phyloP scores from a whole-genome alignment of 2,113 vertebrate species.

The Ciconia maguari region DNA sequence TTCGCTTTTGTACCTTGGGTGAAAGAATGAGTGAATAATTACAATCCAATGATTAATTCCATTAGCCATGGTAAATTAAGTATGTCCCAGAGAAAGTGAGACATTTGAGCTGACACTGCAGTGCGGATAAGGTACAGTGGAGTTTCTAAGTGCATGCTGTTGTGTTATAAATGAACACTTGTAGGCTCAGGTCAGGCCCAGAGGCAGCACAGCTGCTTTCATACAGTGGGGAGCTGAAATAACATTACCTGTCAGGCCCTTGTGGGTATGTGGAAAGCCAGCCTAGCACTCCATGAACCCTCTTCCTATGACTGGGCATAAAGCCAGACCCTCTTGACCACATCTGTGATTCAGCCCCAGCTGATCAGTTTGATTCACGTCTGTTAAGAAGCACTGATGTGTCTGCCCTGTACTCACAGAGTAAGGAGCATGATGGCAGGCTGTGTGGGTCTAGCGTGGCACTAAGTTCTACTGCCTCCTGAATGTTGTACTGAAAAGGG shows the following conservation, averaged over 20 bases:
- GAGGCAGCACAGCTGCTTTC: not conserved
- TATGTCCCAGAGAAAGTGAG: not conserved
- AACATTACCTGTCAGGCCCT: not conserved
- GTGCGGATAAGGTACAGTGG: not conserved
- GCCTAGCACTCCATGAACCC: not conserved
- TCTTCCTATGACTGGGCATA: not conserved
- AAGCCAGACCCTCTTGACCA: not conserved
- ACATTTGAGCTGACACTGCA: not conserved
- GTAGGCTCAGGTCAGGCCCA: not conserved
- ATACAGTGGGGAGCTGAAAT: not conserved
- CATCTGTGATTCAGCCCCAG: not conserved
- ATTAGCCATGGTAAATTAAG: not conserved
- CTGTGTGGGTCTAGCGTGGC: not conserved
- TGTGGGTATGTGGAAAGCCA: not conserved
- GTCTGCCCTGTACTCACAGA: not conserved
- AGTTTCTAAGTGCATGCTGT: not conserved
- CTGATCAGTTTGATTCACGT: not conserved
- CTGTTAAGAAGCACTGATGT: not conserved
- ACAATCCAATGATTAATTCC: not conserved
- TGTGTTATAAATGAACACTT: not conserved
- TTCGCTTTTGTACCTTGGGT: not conserved
- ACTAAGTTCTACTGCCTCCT: not conserved
- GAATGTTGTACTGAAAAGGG: not conserved
- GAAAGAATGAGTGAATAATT: not conserved
- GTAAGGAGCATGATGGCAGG: not conserved